Conservation (phyloP, 2,113 vertebrate genomes). For the Rhagologus leucostigma region DNA sequence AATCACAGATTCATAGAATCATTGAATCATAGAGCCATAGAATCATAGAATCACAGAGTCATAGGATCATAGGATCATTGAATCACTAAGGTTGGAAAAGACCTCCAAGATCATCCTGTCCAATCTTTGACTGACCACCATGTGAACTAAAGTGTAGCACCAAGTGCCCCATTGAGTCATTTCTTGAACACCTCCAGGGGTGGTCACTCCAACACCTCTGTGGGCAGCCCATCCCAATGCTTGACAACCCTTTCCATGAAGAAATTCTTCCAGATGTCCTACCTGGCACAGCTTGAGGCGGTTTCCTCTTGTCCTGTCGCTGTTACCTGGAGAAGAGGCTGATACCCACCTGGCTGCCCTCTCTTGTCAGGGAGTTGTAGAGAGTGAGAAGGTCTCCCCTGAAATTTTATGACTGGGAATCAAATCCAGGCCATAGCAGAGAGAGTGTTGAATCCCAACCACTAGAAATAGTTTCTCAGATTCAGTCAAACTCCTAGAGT, state of each 20-base stretch:
- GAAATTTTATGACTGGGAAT: background rate
- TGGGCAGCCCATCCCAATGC: background rate
- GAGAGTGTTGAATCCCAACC: background rate
- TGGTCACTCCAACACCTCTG: rapidly evolving
- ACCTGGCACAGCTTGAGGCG: background rate
- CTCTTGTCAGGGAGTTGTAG: background rate
- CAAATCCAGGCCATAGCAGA: background rate
- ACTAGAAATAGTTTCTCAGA: background rate
- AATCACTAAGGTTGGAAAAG: background rate
- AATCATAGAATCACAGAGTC: background rate
- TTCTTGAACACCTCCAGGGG: background rate
- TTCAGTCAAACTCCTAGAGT: background rate
- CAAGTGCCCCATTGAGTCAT: rapidly evolving
- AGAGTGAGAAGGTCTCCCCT: background rate
- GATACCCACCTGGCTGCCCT: background rate
- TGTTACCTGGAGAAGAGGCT: background rate
- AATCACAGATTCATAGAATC: background rate
- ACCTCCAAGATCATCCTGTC: background rate
- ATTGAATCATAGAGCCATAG: background rate
- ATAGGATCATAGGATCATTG: too few species aligned
- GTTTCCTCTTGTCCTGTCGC: background rate
- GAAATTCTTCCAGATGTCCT: background rate
- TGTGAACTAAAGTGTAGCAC: background rate
- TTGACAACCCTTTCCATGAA: background rate
- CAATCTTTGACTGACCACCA: background rate